Evolutionary conservation across 1,140 invertebrate species (phyloP), one percentile per base, ranked within the genome.

Genomic region (Ectropis grisescens): DNA sequence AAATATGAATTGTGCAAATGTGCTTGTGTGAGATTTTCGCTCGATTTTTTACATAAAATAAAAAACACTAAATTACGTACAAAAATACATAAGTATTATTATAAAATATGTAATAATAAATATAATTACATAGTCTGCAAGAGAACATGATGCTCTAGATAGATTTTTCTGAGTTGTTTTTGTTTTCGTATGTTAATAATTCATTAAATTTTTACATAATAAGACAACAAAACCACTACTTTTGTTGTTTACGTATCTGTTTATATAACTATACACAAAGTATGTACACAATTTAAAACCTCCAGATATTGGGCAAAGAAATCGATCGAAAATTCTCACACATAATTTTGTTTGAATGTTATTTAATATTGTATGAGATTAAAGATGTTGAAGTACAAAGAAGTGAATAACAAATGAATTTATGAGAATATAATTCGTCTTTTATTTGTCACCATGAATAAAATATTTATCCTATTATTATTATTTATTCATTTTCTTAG

Each of bases 381-480:
- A 69, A 42, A 47, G 49, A 67, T 66, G 62, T 72, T 67, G 56
- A 69, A 75, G 72, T 79, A 79, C 74, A 79, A 79, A 70, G n/a
- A 57, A 60, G 57, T 69, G 51, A 67, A 74, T 58, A 58, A 75
- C 55, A 60, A 37, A 35, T 43, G 47, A 69, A 65, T 60, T 69
- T 71, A 71, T 47, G 48, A 65, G 48, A 66, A 57, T 45, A 48
- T 14, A 14, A 75, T 64, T 52, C 23, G 65, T 53, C 46, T 78
- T 78, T 78, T 58, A 71, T 67, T 69, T 32, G 1, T 25, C 16
- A 9, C 13, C 12, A n/a, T 12, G 24, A 19, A 25, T 13, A n/a
- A n/a, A n/a, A n/a, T n/a, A n/a, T n/a, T n/a, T n/a, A n/a, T n/a
- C n/a, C n/a, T n/a, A n/a, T n/a, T n/a, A n/a, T n/a, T n/a, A n/a